Conservation (phyloP, 2,113 vertebrate species). For the Leptobrachium ailaonicum region DNA sequence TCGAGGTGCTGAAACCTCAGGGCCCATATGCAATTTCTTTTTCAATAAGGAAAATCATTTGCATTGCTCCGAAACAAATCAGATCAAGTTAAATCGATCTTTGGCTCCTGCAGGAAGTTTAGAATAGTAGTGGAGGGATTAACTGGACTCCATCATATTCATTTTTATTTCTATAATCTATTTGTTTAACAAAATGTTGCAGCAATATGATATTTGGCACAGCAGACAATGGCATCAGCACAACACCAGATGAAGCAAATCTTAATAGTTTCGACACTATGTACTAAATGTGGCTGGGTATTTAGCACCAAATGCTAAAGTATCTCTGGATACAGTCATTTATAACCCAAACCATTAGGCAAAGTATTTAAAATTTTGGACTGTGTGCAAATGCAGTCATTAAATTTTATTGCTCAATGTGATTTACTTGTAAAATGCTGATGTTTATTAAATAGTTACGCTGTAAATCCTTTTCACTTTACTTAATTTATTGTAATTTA, state of each 20-base stretch:
- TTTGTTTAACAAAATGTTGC: not conserved
- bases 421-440: not conserved
- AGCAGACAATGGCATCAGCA: not conserved
- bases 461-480: not conserved
- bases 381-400: not conserved
- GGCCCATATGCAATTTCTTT: no score
- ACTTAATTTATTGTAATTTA: not conserved
- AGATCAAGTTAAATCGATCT: no score
- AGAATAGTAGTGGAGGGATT: no score
- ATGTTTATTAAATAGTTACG: not conserved
- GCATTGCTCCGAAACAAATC: no score
- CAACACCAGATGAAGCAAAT: not conserved
- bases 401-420: not conserved
- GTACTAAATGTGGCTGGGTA: not conserved
- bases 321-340: not conserved
- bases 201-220: not conserved
- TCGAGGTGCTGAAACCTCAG: no score
- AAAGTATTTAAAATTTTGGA: not conserved
- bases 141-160: no score
- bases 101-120: no score
- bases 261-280: not conserved
- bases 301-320: slow-evolving; percentile 3
- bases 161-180: not conserved
- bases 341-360: not conserved
- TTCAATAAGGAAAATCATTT: no score